phyloP scores from a whole-genome alignment of 2,888 invertebrate genomes.

The Notocelia uddmanniana region DNA sequence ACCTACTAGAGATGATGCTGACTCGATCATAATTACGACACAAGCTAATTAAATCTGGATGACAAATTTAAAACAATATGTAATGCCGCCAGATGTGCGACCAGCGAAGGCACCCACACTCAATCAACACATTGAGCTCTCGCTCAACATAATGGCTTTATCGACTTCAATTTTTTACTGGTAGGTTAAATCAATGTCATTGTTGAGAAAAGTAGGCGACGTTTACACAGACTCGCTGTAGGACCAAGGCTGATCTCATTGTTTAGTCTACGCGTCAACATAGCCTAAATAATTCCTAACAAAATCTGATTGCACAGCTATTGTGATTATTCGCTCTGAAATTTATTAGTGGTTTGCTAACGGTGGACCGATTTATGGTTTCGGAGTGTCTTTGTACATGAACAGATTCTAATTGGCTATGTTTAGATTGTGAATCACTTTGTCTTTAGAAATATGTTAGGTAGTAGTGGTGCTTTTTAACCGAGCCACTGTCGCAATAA shows the following conservation, averaged over 20 bases:
- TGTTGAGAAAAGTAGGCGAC: constrained; percentile 60
- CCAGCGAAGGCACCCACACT: constrained; percentile 9
- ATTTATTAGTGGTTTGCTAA: constrained; percentile 51
- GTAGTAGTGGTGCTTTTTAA: neutral
- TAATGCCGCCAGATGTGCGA: constrained; percentile 38
- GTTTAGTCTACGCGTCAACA: constrained; percentile 79
- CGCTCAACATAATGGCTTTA: constrained; percentile 18
- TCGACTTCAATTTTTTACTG: constrained; percentile 47
- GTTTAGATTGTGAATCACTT: neutral
- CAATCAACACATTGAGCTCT: constrained; percentile 30
- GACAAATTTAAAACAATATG: constrained; percentile 40
- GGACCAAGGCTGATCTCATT: constrained; percentile 76
- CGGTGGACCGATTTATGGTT: constrained; percentile 17
- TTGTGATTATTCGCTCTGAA: constrained; percentile 58
- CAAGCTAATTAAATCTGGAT: constrained; percentile 35
- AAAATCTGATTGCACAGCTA: constrained; percentile 56
- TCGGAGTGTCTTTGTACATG: neutral
- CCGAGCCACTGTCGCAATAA: no score
- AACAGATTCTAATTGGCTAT: neutral
- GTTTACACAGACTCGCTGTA: constrained; percentile 59
- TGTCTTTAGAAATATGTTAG: neutral
- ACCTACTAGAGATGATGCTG: constrained; percentile 14
- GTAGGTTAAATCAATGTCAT: constrained; percentile 65
- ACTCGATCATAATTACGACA: constrained; percentile 30
- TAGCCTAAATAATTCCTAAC: constrained; percentile 69